Percentiles rank a stretch among this genome's conserved stretches.
phyloP scores from a whole-genome alignment of 2,888 invertebrate genomes.

The Lepidochrysops patricia region DNA sequence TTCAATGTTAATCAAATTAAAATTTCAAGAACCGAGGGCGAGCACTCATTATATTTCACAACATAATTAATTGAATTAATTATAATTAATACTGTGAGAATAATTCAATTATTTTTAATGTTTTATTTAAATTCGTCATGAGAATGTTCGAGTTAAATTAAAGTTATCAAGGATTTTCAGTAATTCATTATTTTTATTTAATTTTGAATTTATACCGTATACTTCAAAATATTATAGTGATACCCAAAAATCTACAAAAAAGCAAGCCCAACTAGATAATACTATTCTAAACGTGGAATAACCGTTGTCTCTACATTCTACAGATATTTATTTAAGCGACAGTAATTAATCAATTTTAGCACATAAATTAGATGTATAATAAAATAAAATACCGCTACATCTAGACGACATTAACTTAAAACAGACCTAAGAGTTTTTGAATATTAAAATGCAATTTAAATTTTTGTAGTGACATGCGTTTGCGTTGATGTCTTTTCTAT shows the following conservation, averaged over 20 bases:
- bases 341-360: background rate
- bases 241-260: too few relatives aligned
- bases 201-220: too few relatives aligned
- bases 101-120: conserved; percentile 9
- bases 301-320: background rate
- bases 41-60: conserved; percentile 4
- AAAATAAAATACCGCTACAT: background rate
- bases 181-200: background rate
- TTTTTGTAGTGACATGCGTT: background rate
- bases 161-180: background rate
- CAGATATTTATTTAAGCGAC: background rate
- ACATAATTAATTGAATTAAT: conserved; percentile 11
- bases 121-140: background rate
- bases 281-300: too few relatives aligned
- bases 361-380: background rate
- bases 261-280: too few relatives aligned
- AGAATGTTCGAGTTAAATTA: background rate
- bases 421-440: background rate
- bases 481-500: conserved; percentile 4
- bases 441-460: background rate
- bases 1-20: conserved; percentile 1
- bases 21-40: background rate
- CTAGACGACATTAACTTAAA: background rate
- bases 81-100: conserved; percentile 6
- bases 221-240: too few relatives aligned